A percentile compares a stretch with the other conserved stretches of the same genome.
These are phyloP conservation scores for Hycleus cichorii DNA, from an alignment of 1,140 invertebrate species.

Conservation along the genomic window DNA sequence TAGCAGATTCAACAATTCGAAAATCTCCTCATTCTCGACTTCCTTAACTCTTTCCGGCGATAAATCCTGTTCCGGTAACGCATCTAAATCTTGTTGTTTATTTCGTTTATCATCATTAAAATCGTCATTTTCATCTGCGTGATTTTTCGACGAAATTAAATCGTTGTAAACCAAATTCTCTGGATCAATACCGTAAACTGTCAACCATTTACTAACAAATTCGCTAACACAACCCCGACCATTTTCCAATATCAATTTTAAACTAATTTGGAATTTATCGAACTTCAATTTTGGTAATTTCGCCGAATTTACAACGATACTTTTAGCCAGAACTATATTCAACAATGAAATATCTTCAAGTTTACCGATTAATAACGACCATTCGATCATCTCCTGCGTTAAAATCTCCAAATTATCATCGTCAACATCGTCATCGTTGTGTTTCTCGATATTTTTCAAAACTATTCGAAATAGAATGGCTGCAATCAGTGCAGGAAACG, in stretches of 20 bases:
- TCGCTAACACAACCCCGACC: conserved; percentile 81
- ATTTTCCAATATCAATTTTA: conserved; percentile 64
- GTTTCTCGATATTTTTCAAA: conserved; percentile 47
- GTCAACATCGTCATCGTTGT: conserved; percentile 44
- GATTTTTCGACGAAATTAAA: conserved; percentile 18
- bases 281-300: conserved; percentile 50
- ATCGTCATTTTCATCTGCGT: conserved; percentile 2
- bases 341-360: conserved; percentile 81
- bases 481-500: conserved; percentile 63
- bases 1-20: conserved; percentile 54
- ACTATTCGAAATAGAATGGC: conserved; percentile 70
- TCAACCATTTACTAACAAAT: conserved; percentile 73
- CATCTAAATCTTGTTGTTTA: not conserved
- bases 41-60: conserved; percentile 14
- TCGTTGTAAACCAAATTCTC: conserved; percentile 36
- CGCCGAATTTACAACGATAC: conserved; percentile 35
- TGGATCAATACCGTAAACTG: conserved; percentile 60
- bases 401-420: conserved; percentile 69
- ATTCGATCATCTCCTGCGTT: conserved; percentile 75
- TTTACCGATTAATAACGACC: conserved; percentile 78
- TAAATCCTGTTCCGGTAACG: conserved; percentile 6
- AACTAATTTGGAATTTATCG: conserved; percentile 58
- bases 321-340: conserved; percentile 58
- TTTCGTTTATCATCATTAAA: not conserved
- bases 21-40: conserved; percentile 43